A percentile compares a stretch with the other conserved stretches of the same genome.
Conservation (phyloP, 2,797 vertebrate genomes). For the Hipposideros larvatus region DNA sequence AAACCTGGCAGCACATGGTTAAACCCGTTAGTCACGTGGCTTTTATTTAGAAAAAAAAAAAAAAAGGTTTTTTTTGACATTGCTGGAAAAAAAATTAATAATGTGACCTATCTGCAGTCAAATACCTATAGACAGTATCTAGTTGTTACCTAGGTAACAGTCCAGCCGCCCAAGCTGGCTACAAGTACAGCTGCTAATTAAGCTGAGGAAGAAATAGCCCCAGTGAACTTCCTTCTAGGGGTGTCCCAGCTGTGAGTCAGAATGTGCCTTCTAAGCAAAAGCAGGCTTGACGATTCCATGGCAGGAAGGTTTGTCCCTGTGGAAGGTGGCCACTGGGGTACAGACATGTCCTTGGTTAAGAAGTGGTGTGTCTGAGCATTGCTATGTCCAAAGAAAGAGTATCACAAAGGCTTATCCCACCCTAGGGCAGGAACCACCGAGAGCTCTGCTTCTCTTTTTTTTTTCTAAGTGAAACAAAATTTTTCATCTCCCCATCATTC, state of each 20-base stretch:
- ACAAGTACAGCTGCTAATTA: neutral
- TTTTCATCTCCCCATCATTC: neutral
- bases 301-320: neutral
- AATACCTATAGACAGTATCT: neutral
- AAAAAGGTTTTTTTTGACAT: neutral
- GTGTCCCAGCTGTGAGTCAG: neutral
- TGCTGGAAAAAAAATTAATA: neutral
- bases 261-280: neutral
- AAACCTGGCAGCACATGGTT: neutral
- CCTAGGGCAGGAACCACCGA: neutral
- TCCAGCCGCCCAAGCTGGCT: neutral
- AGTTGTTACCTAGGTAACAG: neutral
- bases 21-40: neutral
- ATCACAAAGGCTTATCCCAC: neutral
- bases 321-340: neutral
- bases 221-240: neutral
- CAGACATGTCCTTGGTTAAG: neutral
- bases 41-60: neutral
- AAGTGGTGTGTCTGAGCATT: neutral
- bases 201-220: neutral
- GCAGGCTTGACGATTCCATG: neutral
- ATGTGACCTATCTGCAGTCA: neutral
- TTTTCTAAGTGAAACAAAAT: neutral
- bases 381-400: neutral
- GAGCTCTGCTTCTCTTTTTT: neutral